phyloP scores from a whole-genome alignment of 2,797 vertebrate genomes.

The Taeniopygia guttata region DNA sequence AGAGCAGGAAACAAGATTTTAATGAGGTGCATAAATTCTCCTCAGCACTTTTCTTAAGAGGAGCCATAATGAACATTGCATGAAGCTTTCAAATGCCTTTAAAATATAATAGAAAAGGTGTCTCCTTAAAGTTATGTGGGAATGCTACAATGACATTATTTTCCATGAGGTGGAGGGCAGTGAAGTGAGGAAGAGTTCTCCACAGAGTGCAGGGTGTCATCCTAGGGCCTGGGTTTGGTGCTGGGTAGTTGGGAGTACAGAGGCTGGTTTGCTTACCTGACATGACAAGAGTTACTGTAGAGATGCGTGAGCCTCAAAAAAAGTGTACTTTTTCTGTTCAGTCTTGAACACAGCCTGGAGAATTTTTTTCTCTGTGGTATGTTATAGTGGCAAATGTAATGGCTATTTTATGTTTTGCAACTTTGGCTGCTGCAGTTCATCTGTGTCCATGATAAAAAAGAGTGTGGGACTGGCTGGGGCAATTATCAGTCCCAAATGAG shows the following conservation, averaged over 20 bases:
- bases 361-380: not conserved
- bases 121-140: not conserved
- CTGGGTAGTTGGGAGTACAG: accelerated
- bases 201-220: accelerated
- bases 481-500: not conserved
- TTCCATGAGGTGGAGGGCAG: not conserved
- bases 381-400: not conserved
- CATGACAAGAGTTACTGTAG: not conserved
- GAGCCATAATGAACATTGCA: not conserved
- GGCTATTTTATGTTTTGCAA: not conserved
- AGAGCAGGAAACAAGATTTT: not conserved
- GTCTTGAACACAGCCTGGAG: not conserved
- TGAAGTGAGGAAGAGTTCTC: not conserved
- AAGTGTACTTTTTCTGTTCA: not conserved
- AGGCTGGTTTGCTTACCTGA: not conserved
- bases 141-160: not conserved
- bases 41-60: not conserved
- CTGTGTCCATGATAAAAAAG: not conserved
- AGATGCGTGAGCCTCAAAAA: not conserved
- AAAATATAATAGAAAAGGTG: not conserved
- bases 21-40: not conserved
- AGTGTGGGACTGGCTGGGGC: not conserved
- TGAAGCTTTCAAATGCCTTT: not conserved
- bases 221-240: not conserved
- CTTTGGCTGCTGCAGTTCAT: not conserved